Conservation (phyloP, 35 echinoderm and acorn worm species). For the Eucidaris tribuloides region DNA sequence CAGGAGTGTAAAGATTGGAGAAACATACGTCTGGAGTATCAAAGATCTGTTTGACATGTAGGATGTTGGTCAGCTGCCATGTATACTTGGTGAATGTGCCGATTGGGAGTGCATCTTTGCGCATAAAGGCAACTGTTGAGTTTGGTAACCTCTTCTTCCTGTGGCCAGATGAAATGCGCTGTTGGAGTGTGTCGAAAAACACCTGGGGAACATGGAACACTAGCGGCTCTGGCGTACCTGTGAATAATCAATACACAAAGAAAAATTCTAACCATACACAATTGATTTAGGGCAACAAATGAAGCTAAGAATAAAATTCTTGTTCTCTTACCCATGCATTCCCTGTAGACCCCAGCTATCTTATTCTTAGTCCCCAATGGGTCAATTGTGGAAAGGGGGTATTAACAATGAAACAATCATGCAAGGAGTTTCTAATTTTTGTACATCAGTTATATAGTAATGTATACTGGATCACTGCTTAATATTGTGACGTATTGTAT, state of each 20-base stretch:
- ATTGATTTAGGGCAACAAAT: too few relatives aligned
- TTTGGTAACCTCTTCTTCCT: slow-evolving; percentile 91
- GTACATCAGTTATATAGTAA: too few relatives aligned
- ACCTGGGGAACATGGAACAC: slow-evolving; percentile 95
- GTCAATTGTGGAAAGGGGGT: too few relatives aligned
- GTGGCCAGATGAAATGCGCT: slow-evolving; percentile 79
- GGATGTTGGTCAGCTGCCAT: slow-evolving; percentile 90
- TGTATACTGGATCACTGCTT: too few relatives aligned
- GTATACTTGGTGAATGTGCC: slow-evolving; percentile 99
- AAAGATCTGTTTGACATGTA: slow-evolving; percentile 95
- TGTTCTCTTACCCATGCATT: too few relatives aligned
- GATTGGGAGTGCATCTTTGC: slow-evolving; percentile 92
- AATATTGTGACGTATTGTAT: too few relatives aligned
- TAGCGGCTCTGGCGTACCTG: slow-evolving; percentile 86
- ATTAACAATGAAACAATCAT: too few relatives aligned
- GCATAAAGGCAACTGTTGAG: slow-evolving; percentile 88
- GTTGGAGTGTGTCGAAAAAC: slow-evolving; percentile 90
- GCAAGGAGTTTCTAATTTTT: too few relatives aligned
- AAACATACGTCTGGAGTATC: slow-evolving; percentile 75
- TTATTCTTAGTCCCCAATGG: too few relatives aligned
- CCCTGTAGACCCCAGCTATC: too few relatives aligned
- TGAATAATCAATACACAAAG: not conserved
- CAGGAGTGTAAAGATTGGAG: not conserved
- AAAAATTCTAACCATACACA: too few relatives aligned
- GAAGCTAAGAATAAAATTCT: too few relatives aligned